phyloP scores from a whole-genome alignment of 2,888 invertebrate genomes.

The Julus scandinavius region DNA sequence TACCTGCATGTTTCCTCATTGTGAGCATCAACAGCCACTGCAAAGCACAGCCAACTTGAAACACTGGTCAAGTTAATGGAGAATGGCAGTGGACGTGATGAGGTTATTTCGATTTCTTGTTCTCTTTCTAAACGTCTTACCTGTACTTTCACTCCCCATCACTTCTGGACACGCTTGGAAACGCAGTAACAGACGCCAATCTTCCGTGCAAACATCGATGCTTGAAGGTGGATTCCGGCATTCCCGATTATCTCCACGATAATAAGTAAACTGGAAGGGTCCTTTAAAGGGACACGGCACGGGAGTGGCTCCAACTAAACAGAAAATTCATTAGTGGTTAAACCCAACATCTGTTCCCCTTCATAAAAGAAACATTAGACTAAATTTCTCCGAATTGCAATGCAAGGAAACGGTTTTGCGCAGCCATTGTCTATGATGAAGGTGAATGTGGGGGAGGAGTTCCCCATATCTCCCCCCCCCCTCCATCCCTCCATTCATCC shows the following conservation, averaged over 20 bases:
- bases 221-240: conserved; percentile 58
- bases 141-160: conserved; percentile 58
- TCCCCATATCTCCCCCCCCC: not conserved
- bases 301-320: conserved; percentile 61
- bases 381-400: not conserved
- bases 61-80: not conserved
- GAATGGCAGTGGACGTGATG: not conserved
- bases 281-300: conserved; percentile 64
- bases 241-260: conserved; percentile 58
- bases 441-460: not conserved
- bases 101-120: not conserved
- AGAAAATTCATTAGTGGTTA: conserved; percentile 51
- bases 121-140: conserved; percentile 49
- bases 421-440: not conserved
- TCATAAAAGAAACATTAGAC: conserved; percentile 50
- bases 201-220: conserved; percentile 59
- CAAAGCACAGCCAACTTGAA: no score
- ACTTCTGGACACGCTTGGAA: conserved; percentile 59
- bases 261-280: conserved; percentile 64
- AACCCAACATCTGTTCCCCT: conserved; percentile 49
- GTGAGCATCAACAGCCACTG: no score
- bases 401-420: not conserved
- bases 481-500: not conserved
- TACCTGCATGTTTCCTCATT: no score
- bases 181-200: conserved; percentile 57